Evolutionary conservation across 2,797 vertebrate genomes (phyloP).

Genomic region (Microctenopoma steveboyesi): DNA sequence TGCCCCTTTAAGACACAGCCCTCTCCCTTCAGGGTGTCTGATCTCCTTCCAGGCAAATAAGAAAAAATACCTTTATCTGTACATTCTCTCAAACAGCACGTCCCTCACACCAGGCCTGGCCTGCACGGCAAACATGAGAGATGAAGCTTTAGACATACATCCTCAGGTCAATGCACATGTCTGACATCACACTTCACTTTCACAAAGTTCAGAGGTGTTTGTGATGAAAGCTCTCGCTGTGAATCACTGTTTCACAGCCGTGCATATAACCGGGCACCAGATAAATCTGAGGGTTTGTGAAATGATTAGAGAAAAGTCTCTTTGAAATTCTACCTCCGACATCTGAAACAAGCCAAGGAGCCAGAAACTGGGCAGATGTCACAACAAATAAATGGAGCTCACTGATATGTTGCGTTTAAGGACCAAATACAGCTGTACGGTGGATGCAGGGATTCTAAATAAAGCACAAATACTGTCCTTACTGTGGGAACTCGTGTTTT

Average conservation of each 20-base stretch:
- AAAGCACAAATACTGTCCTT: no score
- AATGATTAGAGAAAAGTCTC: no score
- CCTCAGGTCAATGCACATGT: neutral
- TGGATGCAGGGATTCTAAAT: no score
- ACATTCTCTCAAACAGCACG: neutral
- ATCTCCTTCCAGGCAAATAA: conserved; percentile 33
- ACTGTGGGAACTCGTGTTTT: neutral
- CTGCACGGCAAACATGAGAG: neutral
- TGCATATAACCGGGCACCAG: neutral
- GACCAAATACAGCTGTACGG: no score
- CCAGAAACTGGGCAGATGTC: no score
- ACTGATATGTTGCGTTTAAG: no score
- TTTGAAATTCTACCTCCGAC: no score
- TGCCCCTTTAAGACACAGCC: conserved; percentile 3
- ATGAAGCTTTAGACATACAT: neutral
- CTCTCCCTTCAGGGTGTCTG: conserved; percentile 8
- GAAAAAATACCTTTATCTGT: neutral
- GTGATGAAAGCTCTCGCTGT: no score
- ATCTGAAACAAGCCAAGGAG: no score
- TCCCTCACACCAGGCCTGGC: neutral
- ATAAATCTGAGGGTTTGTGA: neutral
- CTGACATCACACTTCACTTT: neutral
- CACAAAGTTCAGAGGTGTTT: no score
- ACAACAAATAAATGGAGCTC: no score
- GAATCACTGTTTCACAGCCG: no score